phyloP scores from a whole-genome alignment of 1,140 invertebrate species.

The Reticulitermes speratus region DNA sequence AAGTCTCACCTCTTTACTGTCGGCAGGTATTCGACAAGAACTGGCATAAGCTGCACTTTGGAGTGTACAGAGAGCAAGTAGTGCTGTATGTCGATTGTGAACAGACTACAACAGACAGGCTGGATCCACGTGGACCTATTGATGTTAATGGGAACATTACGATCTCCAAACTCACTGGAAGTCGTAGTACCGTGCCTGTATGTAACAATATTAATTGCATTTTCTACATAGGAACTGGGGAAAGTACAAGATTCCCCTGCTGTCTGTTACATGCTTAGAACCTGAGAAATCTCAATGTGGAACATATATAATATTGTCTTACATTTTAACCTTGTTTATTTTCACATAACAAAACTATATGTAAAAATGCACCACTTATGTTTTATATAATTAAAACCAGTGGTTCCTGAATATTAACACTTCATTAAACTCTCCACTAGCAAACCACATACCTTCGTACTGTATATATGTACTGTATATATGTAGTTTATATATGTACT shows the following conservation, averaged over 20 bases:
- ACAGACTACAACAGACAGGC: conserved; percentile 46
- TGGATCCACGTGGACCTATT: conserved; percentile 59
- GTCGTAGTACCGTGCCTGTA: conserved; percentile 62
- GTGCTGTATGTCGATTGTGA: conserved; percentile 72
- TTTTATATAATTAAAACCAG: too few relatives aligned
- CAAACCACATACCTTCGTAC: too few relatives aligned
- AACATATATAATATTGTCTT: too few relatives aligned
- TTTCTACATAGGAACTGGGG: background rate
- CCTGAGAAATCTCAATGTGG: too few relatives aligned
- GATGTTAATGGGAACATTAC: conserved; percentile 67
- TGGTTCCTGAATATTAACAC: too few relatives aligned
- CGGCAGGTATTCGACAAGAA: conserved; percentile 68
- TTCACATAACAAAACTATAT: too few relatives aligned
- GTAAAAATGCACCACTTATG: too few relatives aligned
- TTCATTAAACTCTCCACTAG: too few relatives aligned
- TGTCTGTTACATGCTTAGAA: background rate
- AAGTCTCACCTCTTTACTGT: too few relatives aligned
- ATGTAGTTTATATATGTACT: too few relatives aligned
- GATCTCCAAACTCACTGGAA: conserved; percentile 59
- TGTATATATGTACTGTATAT: too few relatives aligned
- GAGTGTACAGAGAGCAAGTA: conserved; percentile 64
- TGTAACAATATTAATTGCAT: conserved; percentile 40
- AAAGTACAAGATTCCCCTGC: background rate
- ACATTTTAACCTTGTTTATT: too few relatives aligned
- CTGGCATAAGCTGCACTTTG: conserved; percentile 81